Base-by-base conservation (phyloP, 37 sponge, comb jelly and placozoan species). In the Amphimedon queenslandica region DNA sequence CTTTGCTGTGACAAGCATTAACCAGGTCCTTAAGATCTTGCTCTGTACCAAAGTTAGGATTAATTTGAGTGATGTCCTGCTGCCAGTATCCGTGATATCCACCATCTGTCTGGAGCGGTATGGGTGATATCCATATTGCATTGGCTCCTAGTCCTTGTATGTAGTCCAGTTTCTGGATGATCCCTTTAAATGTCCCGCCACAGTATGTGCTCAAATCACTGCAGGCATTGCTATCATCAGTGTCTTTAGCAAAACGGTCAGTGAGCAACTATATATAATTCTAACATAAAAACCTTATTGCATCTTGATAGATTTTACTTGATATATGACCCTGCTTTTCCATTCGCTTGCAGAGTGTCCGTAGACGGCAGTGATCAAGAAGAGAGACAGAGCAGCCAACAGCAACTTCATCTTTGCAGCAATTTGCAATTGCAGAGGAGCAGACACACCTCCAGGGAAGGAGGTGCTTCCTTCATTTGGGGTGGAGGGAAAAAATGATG, bases 71-170 rank as follows among this genome's bases (percentile, higher is more conserved):
- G 57, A 91, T 82, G 31, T 91, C 81, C 77, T 60, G 78, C 35
- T 86, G 87, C 92, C 92, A 91, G 80, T 91, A 91, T 3, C 92
- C 92, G 75, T 91, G 92, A 75, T 87, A 91, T 4, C 92, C 92
- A 32, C 72, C 68, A 55, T 69, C 68, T 2, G 92, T 91, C 42
- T 91, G 71, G 2, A n/a, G 53, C 28, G 84, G 84, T 16, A 91
- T 83, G 16, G 92, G 92, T 0, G 61, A 60, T 24, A 60, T 60
- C 61, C 61, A 60, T n/a, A 60, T 60, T 6, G 61, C 61, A 60
- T 60, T 60, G 21, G 27, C 61, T 60, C 61, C 61, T 6, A 60
- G 61, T 31, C n/a, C 58, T 39, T 82, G 76, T 25, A 82, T 76
- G 53, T 82, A 82, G 76, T 76, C 83, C 6, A 82, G 84, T 38